Evolutionary conservation across 2,113 vertebrate genomes (phyloP), one percentile per base, ranked within the genome.

Genomic region (Dissostichus mawsoni): DNA sequence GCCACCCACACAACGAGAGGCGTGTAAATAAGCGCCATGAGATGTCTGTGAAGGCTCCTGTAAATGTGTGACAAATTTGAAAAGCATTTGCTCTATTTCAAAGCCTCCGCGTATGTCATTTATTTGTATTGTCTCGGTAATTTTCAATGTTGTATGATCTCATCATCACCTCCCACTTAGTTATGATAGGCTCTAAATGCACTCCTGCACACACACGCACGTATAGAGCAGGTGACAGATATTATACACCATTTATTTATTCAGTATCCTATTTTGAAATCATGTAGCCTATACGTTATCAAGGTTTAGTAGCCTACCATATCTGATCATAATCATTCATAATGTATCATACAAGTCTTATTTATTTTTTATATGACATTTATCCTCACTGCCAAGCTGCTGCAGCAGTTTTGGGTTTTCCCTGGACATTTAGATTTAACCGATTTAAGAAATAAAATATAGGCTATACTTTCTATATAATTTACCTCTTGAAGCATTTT

Each of bases 71-170:
- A 87, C 87, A 80, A 74, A 88, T 82, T 9, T 77, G 78, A 48
- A 81, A 69, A 75, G 82, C 65, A 84, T 89, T 85, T 76, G 77
- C 85, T 87, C 75, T 17, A 52, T 87, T 88, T 86, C 86, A 85
- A 89, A 88, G 78, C 75, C 77, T 79, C 79, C 77, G 72, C 75
- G 67, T 71, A 51, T 84, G 87, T 84, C 86, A 82, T 92, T 87
- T 89, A 86, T 90, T 88, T 89, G 80, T 86, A 92, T 89, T 91
- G 87, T 90, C 81, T 87, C 74, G 73, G 86, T 90, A 78, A 90
- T 91, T 91, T 90, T 77, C 76, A 88, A 17, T 85, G 85, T 89
- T 91, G 81, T 84, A 56, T 89, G 81, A 92, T 90, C 86, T 90
- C 90, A 89, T 89, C 87, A 90, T 90, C 80, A 70, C 86, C 83